Conservation (phyloP, 2,888 invertebrate genomes). For the Phalera bucephala region DNA sequence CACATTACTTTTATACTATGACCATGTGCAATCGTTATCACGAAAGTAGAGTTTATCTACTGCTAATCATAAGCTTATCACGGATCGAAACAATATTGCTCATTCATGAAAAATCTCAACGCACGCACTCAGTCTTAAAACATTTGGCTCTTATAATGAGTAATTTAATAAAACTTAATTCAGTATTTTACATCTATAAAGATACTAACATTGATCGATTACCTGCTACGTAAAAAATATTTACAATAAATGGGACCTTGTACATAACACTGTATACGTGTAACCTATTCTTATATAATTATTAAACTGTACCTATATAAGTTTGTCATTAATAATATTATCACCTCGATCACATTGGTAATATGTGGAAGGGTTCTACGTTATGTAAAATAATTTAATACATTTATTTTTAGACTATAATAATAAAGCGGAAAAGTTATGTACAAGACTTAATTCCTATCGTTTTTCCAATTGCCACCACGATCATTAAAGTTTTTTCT, state of each 20-base stretch:
- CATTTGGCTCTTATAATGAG: conserved; percentile 79
- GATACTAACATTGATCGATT: conserved; percentile 41
- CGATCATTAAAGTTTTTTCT: conserved; percentile 78
- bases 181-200: conserved; percentile 34
- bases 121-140: conserved; percentile 79
- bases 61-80: conserved; percentile 9
- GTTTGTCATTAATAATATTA: conserved; percentile 59
- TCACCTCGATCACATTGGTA: conserved; percentile 70
- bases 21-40: not conserved
- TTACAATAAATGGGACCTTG: conserved; percentile 50
- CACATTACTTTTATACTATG: conserved; percentile 26
- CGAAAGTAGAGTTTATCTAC: conserved; percentile 7
- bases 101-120: conserved; percentile 40
- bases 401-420: conserved; percentile 18
- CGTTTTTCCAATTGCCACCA: conserved; percentile 78
- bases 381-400: conserved; percentile 51
- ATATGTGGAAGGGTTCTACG: conserved; percentile 60
- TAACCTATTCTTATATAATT: conserved; percentile 47
- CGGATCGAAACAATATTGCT: conserved; percentile 15
- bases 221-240: conserved; percentile 45
- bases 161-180: conserved; percentile 54
- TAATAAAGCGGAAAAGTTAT: conserved; percentile 26
- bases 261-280: conserved; percentile 43
- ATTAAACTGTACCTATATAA: conserved; percentile 49
- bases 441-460: conserved; percentile 69